Evolutionary conservation across 2,113 vertebrate genomes (phyloP).

Genomic region (Glaucomys volans): DNA sequence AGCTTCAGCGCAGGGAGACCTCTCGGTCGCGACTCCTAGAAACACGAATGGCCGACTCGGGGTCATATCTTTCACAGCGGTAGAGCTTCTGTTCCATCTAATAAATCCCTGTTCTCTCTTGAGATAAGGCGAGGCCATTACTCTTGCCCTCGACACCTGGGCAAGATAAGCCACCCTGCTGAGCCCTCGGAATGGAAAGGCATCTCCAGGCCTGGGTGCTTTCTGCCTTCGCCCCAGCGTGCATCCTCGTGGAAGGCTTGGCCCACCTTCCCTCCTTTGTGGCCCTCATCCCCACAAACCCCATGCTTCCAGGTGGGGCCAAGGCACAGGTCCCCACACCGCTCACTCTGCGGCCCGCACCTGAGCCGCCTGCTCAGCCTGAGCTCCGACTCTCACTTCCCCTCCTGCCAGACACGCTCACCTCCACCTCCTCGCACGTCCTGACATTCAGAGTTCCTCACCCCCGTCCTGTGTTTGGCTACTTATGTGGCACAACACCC

Average conservation of each 20-base stretch:
- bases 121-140: not conserved
- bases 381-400: accelerated
- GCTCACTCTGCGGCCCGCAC: accelerated
- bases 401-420: not conserved
- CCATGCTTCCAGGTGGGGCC: not conserved
- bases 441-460: accelerated
- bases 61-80: not conserved
- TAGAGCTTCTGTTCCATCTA: not conserved
- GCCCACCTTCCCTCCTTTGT: not conserved
- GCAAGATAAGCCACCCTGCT: not conserved
- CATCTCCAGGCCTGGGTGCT: too few relatives aligned
- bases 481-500: accelerated
- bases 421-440: accelerated
- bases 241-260: not conserved
- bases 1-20: not conserved
- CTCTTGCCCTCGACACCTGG: not conserved
- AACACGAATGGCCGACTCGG: not conserved
- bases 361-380: not conserved
- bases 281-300: too few relatives aligned
- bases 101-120: not conserved
- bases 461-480: accelerated
- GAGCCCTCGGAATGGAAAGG: not conserved
- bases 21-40: not conserved
- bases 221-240: not conserved
- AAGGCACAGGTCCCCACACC: not conserved